A percentile compares a stretch with the other conserved stretches of the same genome.
These are phyloP conservation scores for Callaeas wilsoni DNA, from an alignment of 2,113 vertebrate genomes.

Conservation along the genomic window DNA sequence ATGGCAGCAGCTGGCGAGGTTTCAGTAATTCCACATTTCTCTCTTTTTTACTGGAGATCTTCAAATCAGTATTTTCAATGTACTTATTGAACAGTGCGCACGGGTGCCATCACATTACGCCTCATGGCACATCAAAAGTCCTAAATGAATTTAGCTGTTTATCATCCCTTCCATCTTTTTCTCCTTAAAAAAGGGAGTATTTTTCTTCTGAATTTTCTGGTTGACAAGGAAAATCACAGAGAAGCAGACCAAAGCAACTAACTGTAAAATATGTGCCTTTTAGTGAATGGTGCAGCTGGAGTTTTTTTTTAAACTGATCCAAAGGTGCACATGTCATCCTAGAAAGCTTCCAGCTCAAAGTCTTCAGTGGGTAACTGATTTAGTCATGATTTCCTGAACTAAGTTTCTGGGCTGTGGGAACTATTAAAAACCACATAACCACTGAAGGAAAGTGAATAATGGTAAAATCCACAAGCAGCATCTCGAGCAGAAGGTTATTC, in stretches of 20 bases:
- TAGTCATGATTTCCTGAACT: background rate
- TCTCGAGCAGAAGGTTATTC: background rate
- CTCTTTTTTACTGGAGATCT: background rate
- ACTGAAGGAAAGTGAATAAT: conserved; percentile 10
- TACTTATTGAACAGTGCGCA: background rate
- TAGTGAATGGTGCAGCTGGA: background rate
- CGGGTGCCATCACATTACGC: background rate
- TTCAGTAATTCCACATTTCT: background rate
- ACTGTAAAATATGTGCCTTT: background rate
- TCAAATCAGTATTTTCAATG: background rate
- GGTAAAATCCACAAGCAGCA: background rate
- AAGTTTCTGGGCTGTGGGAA: conserved; percentile 9
- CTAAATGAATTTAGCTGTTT: background rate
- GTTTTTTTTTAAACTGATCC: background rate
- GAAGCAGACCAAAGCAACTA: background rate
- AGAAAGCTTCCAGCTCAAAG: conserved; percentile 6
- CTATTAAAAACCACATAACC: conserved; percentile 3
- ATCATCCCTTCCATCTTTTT: background rate
- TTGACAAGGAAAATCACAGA: background rate
- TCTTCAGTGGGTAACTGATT: background rate
- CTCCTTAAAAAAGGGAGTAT: background rate
- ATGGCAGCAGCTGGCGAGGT: background rate
- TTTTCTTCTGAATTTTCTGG: background rate
- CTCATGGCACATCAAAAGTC: background rate
- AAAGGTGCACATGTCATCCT: background rate